Evolutionary conservation across 2,888 invertebrate genomes (phyloP), one percentile per base, ranked within the genome.

Genomic region (Onthophagus sagittarius): DNA sequence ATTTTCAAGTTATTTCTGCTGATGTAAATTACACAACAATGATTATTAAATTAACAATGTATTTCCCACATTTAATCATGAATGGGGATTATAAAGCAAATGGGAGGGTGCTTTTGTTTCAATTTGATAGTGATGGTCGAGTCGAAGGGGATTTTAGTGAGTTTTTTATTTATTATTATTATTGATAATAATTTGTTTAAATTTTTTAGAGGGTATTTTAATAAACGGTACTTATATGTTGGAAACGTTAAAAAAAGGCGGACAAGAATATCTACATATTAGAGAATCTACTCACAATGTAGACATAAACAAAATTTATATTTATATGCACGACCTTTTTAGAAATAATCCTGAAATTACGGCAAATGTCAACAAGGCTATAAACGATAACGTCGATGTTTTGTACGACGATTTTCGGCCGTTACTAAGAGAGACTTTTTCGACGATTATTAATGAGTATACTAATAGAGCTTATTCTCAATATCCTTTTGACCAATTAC

Each of bases 351-450:
- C 79, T 71, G 77, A 78, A 67, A 63, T 82, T 5, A 80, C 79
- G 15, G 77, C 78, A 53, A 75, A 81, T 4, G 83, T 84, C 13
- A 85, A 85, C 74, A 78, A 79, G 63, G 80, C 83, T 1, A 83
- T 86, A 71, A 84, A 82, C 73, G 83, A 84, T 64, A 86, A 86
- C 75, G 81, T 83, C 62, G 79, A 84, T 63, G 79, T 79, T 31
- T 76, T 86, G 3, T 82, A 83, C 71, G 78, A 81, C 63, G 85
- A 85, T 74, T 72, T 86, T 14, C 83, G 81, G 72, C 85, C 85
- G n/a, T 79, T 84, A 7, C 75, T 85, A 23, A 76, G 78, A 70
- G 76, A 80, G 64, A 78, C 80, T 1, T 76, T 82, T 9, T 75
- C 76, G 9, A 72, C 73, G 13, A 72, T 82, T 5, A 72, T 79